A percentile compares a stretch with the other conserved stretches of the same genome.
Evolutionary conservation across 2,113 vertebrate genomes (phyloP).

Genomic region (Meleagris gallopavo): DNA sequence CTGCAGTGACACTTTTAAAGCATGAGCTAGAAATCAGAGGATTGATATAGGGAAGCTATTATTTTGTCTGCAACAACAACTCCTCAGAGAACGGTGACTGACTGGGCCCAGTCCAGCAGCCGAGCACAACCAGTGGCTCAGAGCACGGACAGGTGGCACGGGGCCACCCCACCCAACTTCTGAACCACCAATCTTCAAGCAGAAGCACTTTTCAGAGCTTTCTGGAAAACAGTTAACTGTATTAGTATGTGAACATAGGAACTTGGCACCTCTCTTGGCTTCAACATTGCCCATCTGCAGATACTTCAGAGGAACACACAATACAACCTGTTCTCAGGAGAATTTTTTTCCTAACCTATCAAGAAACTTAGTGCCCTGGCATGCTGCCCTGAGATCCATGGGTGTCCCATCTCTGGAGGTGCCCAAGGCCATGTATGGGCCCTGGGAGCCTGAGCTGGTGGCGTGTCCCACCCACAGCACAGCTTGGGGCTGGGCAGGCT

Average conservation of each 20-base stretch:
- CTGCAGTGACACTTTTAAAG: constrained; percentile 6
- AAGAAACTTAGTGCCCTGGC: background rate
- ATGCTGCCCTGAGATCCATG: background rate
- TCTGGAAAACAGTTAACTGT: background rate
- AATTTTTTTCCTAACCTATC: too few species aligned
- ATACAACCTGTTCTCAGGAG: too few species aligned
- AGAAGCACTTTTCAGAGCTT: background rate
- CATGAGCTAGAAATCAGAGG: constrained; percentile 27
- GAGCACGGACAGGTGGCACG: constrained; percentile 53
- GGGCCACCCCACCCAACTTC: constrained; percentile 51
- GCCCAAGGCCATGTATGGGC: background rate
- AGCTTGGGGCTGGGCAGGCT: background rate
- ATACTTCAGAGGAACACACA: too few species aligned
- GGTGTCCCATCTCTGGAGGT: background rate
- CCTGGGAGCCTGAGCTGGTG: background rate
- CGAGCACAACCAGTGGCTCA: constrained; percentile 16
- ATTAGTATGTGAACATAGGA: background rate
- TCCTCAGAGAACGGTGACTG: constrained; percentile 30
- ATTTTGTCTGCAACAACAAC: constrained; percentile 41
- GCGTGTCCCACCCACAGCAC: background rate
- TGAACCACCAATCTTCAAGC: constrained; percentile 38
- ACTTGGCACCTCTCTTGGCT: background rate
- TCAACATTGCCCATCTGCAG: too few species aligned
- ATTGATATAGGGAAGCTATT: constrained; percentile 16
- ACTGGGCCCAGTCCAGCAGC: constrained; percentile 43